Evolutionary conservation across 2,797 vertebrate genomes (phyloP), one percentile per base, ranked within the genome.

Genomic region (Eulemur rubriventer): DNA sequence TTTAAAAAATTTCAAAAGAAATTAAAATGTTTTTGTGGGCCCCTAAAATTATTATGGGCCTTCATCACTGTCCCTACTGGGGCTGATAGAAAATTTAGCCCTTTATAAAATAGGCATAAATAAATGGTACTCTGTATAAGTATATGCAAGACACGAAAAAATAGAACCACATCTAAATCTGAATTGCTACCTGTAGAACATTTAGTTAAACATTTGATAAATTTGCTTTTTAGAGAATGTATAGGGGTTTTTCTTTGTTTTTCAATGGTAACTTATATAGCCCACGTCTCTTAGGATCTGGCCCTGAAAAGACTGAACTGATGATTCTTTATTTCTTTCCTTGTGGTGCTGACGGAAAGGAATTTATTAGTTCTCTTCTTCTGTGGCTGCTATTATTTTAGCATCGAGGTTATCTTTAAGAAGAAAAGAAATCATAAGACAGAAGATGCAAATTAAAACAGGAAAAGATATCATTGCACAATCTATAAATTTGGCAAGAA

Each of bases 391-490:
- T 79, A 11, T 50, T 79, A 57, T 70, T 12, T 79, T 73, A 87
- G 79, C 4, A 83, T 80, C 52, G 91, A 61, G 26, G 86, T 13
- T 20, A 95, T 20, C 0, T 79, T 83, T n/a, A 73, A 70, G 46
- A 92, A 70, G 24, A 96, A 95, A 87, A 87, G 46, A 52, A 80
- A 90, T 46, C 10, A 35, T 41, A n/a, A 84, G 43, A 63, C 24
- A 46, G 14, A 67, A 95, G 89, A 48, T 65, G 22, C 65, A 75
- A 48, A 90, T 96, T 87, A 57, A 89, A 76, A 72, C 20, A 75
- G 24, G 81, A 35, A 83, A 79, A 75, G 50, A 41, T 78, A 61
- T 33, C 14, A 59, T 52, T 78, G 24, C 38, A 17, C 11, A 43
- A 38, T 57, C 43, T 92, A 43, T 80, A 87, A 86, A 75, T 87